Percentiles rank a stretch among this genome's conserved stretches.
Evolutionary conservation across 2,888 invertebrate species (phyloP).

Genomic region (Acleris sparsana): DNA sequence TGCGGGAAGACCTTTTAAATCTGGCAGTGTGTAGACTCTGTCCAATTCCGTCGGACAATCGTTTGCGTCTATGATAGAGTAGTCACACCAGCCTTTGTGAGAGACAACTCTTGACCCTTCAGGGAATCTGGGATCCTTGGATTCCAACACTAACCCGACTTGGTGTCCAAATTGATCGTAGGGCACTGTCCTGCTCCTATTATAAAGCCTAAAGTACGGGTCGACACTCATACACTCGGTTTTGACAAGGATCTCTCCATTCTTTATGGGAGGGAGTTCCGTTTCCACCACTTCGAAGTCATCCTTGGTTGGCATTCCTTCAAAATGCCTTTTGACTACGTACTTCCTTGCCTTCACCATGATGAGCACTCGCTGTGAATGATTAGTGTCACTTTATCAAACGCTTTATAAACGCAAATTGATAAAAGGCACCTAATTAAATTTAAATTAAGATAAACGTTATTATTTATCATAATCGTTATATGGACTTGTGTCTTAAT

Average conservation of each 20-base stretch:
- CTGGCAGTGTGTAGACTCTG: conserved; percentile 69
- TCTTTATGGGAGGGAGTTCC: conserved; percentile 81
- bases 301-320: conserved; percentile 81
- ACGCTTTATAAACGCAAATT: too few species aligned
- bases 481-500: too few species aligned
- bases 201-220: conserved; percentile 55
- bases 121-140: conserved; percentile 84
- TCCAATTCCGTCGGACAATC: conserved; percentile 46
- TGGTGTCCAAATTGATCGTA: conserved; percentile 57
- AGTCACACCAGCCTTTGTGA: conserved; percentile 86
- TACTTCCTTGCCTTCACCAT: conserved; percentile 39
- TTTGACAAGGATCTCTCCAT: conserved; percentile 76
- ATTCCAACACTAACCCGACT: conserved; percentile 80
- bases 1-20: conserved; percentile 73
- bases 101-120: conserved; percentile 84
- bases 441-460: too few species aligned
- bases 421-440: too few species aligned
- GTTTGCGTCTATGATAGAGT: conserved; percentile 54
- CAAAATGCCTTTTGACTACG: conserved; percentile 29
- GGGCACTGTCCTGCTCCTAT: conserved; percentile 58
- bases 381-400: too few species aligned
- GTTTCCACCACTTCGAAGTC: conserved; percentile 85
- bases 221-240: conserved; percentile 60
- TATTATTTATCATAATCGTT: too few species aligned
- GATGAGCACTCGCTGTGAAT: not conserved